Evolutionary conservation across 2,113 vertebrate genomes (phyloP), one percentile per base, ranked within the genome.

Genomic region (Illadopsis cleaveri): DNA sequence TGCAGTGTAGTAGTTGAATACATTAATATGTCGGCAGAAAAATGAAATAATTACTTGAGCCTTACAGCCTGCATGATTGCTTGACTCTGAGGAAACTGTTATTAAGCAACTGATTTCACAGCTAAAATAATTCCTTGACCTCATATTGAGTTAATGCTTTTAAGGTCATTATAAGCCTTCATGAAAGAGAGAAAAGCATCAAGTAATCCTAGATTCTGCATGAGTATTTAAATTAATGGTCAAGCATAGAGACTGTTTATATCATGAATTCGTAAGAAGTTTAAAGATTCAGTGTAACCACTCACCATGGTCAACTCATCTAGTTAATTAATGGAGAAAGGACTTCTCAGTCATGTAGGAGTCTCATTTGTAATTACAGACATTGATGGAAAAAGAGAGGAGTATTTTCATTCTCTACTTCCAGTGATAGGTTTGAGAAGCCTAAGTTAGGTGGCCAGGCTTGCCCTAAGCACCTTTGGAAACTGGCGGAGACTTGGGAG

Each of bases 61-160:
- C 69, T 94, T 90, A 47, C 40, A 94, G 51, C 50, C 60, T 76
- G 37, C 64, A 37, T 82, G 86, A 87, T 91, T 92, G 81, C 87
- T 66, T 81, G 82, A 82, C 77, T 90, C 75, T 38, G 60, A 94
- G 27, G 81, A 92, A 91, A 89, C 68, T 37, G 51, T 71, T 95
- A 85, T 96, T 96, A 94, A 95, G 73, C 85, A 94, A 76, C 69
- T 91, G 77, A 89, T 79, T 77, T 80, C 25, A 1, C 73, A 86
- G 68, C 85, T 93, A 71, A 94, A 95, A 85, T 91, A 94, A 97
- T 96, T 93, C n/a, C 57, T 69, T 96, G 92, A 96, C 95, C 69
- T 92, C 77, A 76, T 70, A 68, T 56, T 78, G 62, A 96, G 42
- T 84, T 93, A 93, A 91, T 89, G 82, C 89, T 82, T 94, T 82